phyloP scores from a whole-genome alignment of 2,113 vertebrate genomes.

The Pagrus major region DNA sequence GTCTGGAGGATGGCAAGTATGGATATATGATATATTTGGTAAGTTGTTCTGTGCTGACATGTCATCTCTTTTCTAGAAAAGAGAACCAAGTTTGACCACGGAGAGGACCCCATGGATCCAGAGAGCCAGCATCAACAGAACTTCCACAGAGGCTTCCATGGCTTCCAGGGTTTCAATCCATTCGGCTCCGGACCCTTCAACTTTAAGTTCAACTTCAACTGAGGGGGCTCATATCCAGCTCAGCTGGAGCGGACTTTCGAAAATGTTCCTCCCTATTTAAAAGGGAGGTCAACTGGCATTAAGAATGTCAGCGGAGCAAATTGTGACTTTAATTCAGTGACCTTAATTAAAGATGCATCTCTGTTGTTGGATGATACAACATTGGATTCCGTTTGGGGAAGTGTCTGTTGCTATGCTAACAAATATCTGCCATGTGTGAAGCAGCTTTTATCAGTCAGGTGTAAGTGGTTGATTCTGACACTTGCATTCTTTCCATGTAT shows the following conservation, averaged over 20 bases:
- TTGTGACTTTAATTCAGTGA: slow-evolving; percentile 52
- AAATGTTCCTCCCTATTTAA: slow-evolving; percentile 44
- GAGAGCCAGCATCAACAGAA: slow-evolving; percentile 92
- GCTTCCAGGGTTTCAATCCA: slow-evolving; percentile 96
- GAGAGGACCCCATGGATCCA: slow-evolving; percentile 95
- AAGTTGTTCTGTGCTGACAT: neutral
- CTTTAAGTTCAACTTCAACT: slow-evolving; percentile 98
- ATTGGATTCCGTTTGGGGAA: slow-evolving; percentile 35
- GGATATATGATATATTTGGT: neutral
- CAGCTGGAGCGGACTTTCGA: slow-evolving; percentile 17
- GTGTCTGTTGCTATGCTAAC: slow-evolving; percentile 63
- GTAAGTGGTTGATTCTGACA: slow-evolving; percentile 24
- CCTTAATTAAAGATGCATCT: slow-evolving; percentile 50
- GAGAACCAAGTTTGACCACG: slow-evolving; percentile 95
- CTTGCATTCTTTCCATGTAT: slow-evolving; percentile 25
- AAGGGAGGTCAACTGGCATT: slow-evolving; percentile 33
- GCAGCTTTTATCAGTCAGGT: slow-evolving; percentile 41
- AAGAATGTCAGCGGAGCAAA: slow-evolving; percentile 18
- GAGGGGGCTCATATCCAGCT: slow-evolving; percentile 62
- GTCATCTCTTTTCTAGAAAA: slow-evolving; percentile 86
- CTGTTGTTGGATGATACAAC: slow-evolving; percentile 39
- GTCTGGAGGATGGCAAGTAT: no score
- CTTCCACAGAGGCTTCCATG: slow-evolving; percentile 91
- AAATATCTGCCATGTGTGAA: slow-evolving; percentile 49
- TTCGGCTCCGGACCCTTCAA: slow-evolving; percentile 96